Conservation (phyloP, 2,797 vertebrate genomes). For the Thunnus albacares region DNA sequence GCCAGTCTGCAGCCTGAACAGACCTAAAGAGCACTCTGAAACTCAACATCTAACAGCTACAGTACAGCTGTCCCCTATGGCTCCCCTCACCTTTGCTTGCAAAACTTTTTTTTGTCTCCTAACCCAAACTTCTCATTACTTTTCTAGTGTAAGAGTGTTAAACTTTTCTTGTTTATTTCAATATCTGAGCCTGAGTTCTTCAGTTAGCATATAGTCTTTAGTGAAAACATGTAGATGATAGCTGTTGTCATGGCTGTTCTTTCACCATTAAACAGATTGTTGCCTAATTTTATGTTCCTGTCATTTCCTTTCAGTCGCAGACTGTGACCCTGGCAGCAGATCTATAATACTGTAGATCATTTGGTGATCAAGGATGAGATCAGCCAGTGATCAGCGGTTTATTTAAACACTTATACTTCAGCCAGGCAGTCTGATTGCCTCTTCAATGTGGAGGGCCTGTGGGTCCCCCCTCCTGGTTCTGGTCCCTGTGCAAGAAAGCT, state of each 20-base stretch:
- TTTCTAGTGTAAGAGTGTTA: neutral
- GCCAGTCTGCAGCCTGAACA: slow-evolving; percentile 20
- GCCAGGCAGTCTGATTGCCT: slow-evolving; percentile 54
- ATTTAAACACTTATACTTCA: slow-evolving; percentile 53
- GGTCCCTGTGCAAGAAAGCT: slow-evolving; percentile 21
- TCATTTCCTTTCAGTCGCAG: slow-evolving; percentile 51
- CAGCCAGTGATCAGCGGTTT: slow-evolving; percentile 56
- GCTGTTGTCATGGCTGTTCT: slow-evolving; percentile 8
- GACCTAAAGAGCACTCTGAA: slow-evolving; percentile 5
- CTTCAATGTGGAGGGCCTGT: slow-evolving; percentile 41
- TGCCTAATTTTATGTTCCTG: slow-evolving; percentile 33
- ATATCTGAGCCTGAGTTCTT: slow-evolving; percentile 11
- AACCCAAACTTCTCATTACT: slow-evolving; percentile 14
- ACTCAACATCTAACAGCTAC: slow-evolving; percentile 12
- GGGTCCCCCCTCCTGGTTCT: slow-evolving; percentile 24
- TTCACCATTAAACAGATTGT: slow-evolving; percentile 32
- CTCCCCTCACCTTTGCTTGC: slow-evolving; percentile 1
- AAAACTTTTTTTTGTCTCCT: neutral
- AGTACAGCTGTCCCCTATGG: neutral
- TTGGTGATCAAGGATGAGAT: slow-evolving; percentile 61
- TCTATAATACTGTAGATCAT: slow-evolving; percentile 48
- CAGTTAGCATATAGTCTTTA: neutral
- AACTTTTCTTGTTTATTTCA: neutral
- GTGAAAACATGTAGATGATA: slow-evolving; percentile 8
- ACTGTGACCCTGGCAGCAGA: slow-evolving; percentile 39